Evolutionary conservation across 2,888 invertebrate species (phyloP).

Genomic region (Hypomecis punctinalis): DNA sequence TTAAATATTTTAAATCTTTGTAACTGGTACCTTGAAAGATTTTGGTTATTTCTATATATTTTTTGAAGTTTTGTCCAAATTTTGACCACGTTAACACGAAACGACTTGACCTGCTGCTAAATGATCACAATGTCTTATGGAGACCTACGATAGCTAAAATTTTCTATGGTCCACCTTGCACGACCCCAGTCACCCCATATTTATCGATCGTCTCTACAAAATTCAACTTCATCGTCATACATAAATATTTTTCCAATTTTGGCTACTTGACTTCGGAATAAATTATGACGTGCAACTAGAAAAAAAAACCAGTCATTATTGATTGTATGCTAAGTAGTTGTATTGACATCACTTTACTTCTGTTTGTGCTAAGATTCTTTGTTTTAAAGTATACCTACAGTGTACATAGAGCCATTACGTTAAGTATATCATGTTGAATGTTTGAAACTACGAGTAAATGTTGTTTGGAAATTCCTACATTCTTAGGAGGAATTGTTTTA

Average conservation of each 20-base stretch:
- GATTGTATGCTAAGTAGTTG: conserved; percentile 45
- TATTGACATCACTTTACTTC: conserved; percentile 13
- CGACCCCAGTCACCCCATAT: background rate
- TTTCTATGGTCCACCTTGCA: too few species aligned
- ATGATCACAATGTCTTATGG: too few species aligned
- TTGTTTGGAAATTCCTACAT: background rate
- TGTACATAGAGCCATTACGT: background rate
- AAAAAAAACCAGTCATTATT: conserved; percentile 45
- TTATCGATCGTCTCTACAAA: background rate
- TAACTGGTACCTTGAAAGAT: too few species aligned
- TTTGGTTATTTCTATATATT: too few species aligned
- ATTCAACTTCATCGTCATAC: background rate
- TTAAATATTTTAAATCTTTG: too few species aligned
- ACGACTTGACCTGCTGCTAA: too few species aligned
- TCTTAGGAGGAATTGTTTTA: background rate
- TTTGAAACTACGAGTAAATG: background rate
- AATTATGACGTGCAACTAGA: conserved; percentile 18
- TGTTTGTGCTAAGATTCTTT: conserved; percentile 12
- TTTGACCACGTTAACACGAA: too few species aligned
- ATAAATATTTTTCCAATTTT: background rate
- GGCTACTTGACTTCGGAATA: conserved; percentile 11
- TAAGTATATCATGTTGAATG: background rate
- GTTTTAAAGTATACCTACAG: background rate
- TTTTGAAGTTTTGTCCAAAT: too few species aligned
- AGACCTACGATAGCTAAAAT: too few species aligned